These are phyloP conservation scores for Alfaro cultratus DNA, from an alignment of 2,797 vertebrate genomes.

Conservation along the genomic window DNA sequence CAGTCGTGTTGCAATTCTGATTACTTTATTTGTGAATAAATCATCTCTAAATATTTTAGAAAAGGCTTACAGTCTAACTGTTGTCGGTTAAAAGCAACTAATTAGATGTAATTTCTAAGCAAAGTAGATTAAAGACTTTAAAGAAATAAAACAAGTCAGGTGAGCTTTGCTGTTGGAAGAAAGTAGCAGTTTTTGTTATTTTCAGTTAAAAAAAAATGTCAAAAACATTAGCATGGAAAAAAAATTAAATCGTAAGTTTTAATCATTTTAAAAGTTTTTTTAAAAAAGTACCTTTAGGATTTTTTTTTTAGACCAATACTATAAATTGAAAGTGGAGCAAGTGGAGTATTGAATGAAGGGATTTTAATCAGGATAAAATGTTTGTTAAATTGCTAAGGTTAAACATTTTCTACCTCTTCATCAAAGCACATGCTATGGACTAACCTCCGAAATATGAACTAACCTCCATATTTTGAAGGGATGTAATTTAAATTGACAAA, in stretches of 20 bases:
- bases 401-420: neutral
- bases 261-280: neutral
- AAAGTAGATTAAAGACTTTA: neutral
- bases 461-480: neutral
- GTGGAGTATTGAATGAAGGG: neutral
- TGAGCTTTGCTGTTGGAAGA: neutral
- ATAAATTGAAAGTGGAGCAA: neutral
- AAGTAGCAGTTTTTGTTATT: neutral
- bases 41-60: neutral
- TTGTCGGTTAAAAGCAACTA: neutral
- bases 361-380: neutral
- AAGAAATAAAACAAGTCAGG: neutral
- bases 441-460: neutral
- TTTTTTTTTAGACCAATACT: neutral
- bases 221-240: neutral
- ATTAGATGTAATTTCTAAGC: neutral
- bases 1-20: neutral
- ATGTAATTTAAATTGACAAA: slow-evolving; percentile 14
- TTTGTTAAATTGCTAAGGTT: neutral
- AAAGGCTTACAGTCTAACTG: neutral
- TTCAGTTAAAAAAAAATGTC: neutral
- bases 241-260: neutral
- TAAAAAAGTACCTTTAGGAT: neutral
- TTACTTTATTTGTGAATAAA: neutral
- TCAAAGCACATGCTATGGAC: neutral